Percentiles rank a stretch among this genome's conserved stretches.
Evolutionary conservation across 1,140 invertebrate genomes (phyloP).

Genomic region (Pogonomyrmex barbatus): DNA sequence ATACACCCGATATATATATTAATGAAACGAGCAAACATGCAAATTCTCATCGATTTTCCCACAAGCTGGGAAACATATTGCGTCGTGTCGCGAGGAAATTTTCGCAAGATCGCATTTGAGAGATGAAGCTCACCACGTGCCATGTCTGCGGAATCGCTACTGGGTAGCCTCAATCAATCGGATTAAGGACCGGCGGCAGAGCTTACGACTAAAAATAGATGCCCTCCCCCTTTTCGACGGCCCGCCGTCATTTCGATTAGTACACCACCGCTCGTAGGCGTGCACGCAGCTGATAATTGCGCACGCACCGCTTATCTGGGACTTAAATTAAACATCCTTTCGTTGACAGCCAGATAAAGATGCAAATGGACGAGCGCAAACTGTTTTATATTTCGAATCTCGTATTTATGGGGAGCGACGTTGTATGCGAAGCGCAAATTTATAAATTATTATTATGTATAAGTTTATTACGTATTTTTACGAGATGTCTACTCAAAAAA

Average conservation of each 20-base stretch:
- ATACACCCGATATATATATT: background rate
- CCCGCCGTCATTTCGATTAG: slow-evolving; percentile 56
- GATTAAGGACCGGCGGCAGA: slow-evolving; percentile 66
- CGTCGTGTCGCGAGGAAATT: background rate
- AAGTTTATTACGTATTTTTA: too few relatives aligned
- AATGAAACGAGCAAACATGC: slow-evolving; percentile 12
- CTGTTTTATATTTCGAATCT: background rate
- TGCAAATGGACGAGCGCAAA: slow-evolving; percentile 3
- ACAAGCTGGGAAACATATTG: background rate
- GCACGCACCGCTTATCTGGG: slow-evolving; percentile 16
- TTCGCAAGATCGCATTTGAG: background rate
- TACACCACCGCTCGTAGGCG: background rate
- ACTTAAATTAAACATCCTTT: slow-evolving; percentile 20
- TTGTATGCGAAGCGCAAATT: background rate
- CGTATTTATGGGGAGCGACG: background rate
- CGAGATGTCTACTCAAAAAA: too few relatives aligned
- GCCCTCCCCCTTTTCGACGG: slow-evolving; percentile 60
- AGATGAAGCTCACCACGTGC: slow-evolving; percentile 4
- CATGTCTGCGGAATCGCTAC: slow-evolving; percentile 58
- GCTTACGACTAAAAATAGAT: slow-evolving; percentile 71
- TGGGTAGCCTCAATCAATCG: slow-evolving; percentile 66
- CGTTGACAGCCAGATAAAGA: slow-evolving; percentile 19
- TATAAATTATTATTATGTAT: background rate
- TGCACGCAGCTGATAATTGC: slow-evolving; percentile 16
- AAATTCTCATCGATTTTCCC: background rate